phyloP scores from a whole-genome alignment of 2,888 invertebrate genomes.

The Ichneumoninae sp. region DNA sequence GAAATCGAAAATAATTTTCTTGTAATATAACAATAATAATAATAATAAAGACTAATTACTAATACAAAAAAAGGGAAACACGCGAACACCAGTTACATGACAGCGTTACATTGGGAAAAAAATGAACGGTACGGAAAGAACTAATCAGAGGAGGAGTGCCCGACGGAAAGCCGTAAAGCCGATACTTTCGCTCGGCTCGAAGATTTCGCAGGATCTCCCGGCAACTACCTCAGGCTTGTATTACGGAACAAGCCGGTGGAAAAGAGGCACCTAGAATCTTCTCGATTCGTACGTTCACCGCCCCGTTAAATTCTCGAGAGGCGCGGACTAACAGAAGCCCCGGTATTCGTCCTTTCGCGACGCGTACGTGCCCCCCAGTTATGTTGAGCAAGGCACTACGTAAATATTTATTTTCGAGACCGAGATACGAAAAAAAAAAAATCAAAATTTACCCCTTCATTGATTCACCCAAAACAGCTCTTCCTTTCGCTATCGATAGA shows the following conservation, averaged over 20 bases:
- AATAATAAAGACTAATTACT: background rate
- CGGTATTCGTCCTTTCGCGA: slow-evolving; percentile 26
- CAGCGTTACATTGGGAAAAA: background rate
- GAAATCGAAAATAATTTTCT: background rate
- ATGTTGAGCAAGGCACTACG: slow-evolving; percentile 31
- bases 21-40: background rate
- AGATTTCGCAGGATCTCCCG: slow-evolving; percentile 42
- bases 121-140: background rate
- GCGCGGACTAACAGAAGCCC: slow-evolving; percentile 16
- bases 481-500: background rate
- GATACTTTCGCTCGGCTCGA: slow-evolving; percentile 43
- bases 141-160: background rate
- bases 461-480: background rate
- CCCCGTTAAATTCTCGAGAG: slow-evolving; percentile 46
- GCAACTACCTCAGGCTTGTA: slow-evolving; percentile 28
- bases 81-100: background rate
- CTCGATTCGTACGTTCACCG: slow-evolving; percentile 43
- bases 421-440: too few species aligned
- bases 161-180: slow-evolving; percentile 30
- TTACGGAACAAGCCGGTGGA: slow-evolving; percentile 37
- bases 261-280: slow-evolving; percentile 18
- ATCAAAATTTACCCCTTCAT: background rate
- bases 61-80: background rate
- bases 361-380: slow-evolving; percentile 34
- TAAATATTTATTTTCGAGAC: background rate